These are phyloP conservation scores for Osmerus eperlanus DNA, from an alignment of 2,113 vertebrate species.

Conservation along the genomic window DNA sequence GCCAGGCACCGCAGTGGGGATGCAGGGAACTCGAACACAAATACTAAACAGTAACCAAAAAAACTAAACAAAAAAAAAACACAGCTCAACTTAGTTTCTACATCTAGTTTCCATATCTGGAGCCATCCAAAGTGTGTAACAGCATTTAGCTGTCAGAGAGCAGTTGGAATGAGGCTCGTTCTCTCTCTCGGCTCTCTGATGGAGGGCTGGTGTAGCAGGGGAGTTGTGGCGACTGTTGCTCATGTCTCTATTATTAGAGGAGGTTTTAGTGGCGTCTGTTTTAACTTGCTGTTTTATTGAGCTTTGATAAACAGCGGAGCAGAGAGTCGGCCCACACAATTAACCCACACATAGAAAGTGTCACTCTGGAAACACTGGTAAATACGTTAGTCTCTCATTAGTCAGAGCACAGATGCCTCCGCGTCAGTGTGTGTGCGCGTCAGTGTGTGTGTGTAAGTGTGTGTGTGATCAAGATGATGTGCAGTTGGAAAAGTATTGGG, in stretches of 20 bases:
- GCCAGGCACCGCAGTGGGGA: constrained; percentile 29
- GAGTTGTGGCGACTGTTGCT: constrained; percentile 54
- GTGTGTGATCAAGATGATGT: constrained; percentile 33
- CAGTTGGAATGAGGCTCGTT: not conserved
- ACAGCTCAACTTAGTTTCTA: constrained; percentile 21
- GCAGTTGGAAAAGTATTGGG: constrained; percentile 51
- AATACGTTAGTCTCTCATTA: constrained; percentile 54
- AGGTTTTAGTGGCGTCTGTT: not conserved
- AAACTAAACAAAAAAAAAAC: not conserved
- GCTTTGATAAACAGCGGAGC: constrained; percentile 51
- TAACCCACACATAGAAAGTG: constrained; percentile 34
- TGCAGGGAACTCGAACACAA: constrained; percentile 22
- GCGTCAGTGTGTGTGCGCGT: constrained; percentile 1
- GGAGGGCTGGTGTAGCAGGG: constrained; percentile 35
- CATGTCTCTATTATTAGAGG: constrained; percentile 58
- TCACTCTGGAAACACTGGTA: constrained; percentile 14
- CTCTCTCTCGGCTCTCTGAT: constrained; percentile 11
- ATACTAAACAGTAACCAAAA: constrained; percentile 4
- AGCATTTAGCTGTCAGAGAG: constrained; percentile 11
- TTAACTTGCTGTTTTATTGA: not conserved
- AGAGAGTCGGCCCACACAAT: constrained; percentile 57
- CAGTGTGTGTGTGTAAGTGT: not conserved
- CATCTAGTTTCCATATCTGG: constrained; percentile 24
- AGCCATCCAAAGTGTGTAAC: not conserved
- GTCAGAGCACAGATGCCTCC: constrained; percentile 40